Evolutionary conservation across 1,140 invertebrate species (phyloP).

Genomic region (Charaxes varanes): DNA sequence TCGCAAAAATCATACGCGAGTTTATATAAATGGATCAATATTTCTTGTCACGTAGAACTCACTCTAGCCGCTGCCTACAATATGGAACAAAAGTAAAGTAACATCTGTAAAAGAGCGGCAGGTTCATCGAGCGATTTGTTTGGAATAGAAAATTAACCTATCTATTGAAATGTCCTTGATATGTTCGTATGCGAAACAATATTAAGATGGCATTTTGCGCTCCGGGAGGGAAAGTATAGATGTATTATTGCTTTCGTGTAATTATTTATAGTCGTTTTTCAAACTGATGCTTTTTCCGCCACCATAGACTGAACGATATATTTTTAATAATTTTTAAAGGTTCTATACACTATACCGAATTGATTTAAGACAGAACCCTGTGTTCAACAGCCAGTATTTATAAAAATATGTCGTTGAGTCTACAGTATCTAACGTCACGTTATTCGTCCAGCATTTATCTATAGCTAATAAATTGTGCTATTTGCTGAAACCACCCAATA

Average conservation of each 20-base stretch:
- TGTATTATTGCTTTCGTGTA: conserved; percentile 47
- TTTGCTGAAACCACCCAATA: conserved; percentile 44
- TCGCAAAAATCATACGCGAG: too few species aligned
- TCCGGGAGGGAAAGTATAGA: conserved; percentile 22
- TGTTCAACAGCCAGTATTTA: not conserved
- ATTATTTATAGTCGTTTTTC: conserved; percentile 15
- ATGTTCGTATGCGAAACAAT: conserved; percentile 36
- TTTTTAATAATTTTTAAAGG: not conserved
- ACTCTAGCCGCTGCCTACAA: conserved; percentile 6
- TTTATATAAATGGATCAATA: too few species aligned
- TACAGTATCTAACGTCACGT: conserved; percentile 13
- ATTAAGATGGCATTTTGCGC: conserved; percentile 14
- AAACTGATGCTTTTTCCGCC: conserved; percentile 2
- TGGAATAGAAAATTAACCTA: conserved; percentile 26
- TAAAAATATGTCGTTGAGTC: conserved; percentile 4
- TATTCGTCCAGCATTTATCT: conserved; percentile 37
- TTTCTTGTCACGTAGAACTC: too few species aligned
- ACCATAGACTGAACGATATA: conserved; percentile 8
- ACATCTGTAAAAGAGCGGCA: conserved; percentile 33
- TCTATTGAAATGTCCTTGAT: conserved; percentile 45
- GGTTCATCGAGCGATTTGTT: conserved; percentile 12
- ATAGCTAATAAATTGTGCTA: conserved; percentile 66
- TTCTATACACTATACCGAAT: too few species aligned
- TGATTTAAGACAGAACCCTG: too few species aligned
- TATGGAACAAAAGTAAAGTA: conserved; percentile 70